A percentile compares a stretch with the other conserved stretches of the same genome.
phyloP scores from a whole-genome alignment of 37 sponge, comb jelly and placozoan species.

The Chondrilla cf. caribensis region DNA sequence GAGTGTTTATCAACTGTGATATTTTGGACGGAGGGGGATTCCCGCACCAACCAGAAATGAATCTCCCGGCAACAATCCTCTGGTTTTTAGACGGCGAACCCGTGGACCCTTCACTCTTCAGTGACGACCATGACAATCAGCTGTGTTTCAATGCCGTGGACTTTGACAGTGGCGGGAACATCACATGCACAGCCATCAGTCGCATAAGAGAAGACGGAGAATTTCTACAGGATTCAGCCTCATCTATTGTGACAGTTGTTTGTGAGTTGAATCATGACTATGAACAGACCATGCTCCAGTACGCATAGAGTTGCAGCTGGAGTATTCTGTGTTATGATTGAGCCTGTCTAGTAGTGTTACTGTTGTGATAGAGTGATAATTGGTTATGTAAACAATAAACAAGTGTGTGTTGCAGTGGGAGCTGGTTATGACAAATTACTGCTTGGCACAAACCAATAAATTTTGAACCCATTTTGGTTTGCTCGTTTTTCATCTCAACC shows the following conservation, averaged over 20 bases:
- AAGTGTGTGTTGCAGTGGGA: too few relatives aligned
- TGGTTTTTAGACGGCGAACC: not conserved
- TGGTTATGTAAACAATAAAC: too few relatives aligned
- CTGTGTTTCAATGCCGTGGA: slow-evolving; percentile 2
- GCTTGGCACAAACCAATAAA: too few relatives aligned
- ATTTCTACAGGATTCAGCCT: slow-evolving; percentile 3
- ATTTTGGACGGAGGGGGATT: slow-evolving; percentile 7
- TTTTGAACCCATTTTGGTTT: too few relatives aligned
- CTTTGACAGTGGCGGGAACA: not conserved
- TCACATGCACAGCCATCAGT: not conserved
- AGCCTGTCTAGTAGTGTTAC: too few relatives aligned
- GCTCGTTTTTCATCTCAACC: too few relatives aligned
- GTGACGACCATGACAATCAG: not conserved
- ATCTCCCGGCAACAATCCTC: not conserved
- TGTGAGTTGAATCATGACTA: too few relatives aligned
- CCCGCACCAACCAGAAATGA: not conserved
- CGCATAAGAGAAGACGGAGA: not conserved
- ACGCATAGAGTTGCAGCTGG: too few relatives aligned
- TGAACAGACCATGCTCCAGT: too few relatives aligned
- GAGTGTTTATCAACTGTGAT: slow-evolving; percentile 10
- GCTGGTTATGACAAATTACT: too few relatives aligned
- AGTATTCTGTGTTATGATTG: too few relatives aligned
- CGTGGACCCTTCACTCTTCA: not conserved
- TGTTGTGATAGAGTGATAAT: too few relatives aligned
- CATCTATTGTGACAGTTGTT: slow-evolving; percentile 7